Conservation (phyloP, 1,140 invertebrate genomes). For the Dreissena polymorpha region DNA sequence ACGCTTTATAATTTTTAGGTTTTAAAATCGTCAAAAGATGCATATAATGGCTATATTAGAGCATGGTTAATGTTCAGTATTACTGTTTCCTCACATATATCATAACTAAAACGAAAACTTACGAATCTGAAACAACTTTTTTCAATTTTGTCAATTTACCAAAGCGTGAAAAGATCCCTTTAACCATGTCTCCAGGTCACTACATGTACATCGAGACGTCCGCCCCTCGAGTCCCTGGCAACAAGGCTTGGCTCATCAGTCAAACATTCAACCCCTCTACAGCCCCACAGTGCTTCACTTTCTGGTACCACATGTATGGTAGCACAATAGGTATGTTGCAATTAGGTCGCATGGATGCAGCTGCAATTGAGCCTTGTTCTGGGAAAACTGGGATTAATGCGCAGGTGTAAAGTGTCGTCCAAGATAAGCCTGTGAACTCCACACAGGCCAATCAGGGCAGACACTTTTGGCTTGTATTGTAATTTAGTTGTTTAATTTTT, state of each 20-base stretch:
- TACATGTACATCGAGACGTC: conserved; percentile 73
- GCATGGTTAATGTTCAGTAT: too few relatives aligned
- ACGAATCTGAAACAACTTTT: too few relatives aligned
- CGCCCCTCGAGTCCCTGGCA: conserved; percentile 56
- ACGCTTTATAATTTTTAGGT: too few relatives aligned
- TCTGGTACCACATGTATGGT: conserved; percentile 75
- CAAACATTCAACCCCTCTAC: conserved; percentile 53
- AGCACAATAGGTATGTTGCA: conserved; percentile 56
- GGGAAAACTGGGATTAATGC: too few relatives aligned
- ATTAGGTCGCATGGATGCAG: neutral
- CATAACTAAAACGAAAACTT: too few relatives aligned
- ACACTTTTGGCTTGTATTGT: neutral
- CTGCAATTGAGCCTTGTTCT: neutral
- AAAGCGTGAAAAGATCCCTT: too few relatives aligned
- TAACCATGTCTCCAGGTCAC: conserved; percentile 53
- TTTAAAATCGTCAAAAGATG: too few relatives aligned
- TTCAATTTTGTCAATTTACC: too few relatives aligned
- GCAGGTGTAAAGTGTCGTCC: too few relatives aligned
- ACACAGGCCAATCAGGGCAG: neutral
- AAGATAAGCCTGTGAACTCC: too few relatives aligned
- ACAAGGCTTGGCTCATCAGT: conserved; percentile 70
- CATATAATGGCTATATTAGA: too few relatives aligned
- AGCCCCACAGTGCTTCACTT: conserved; percentile 59
- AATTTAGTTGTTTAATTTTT: neutral
- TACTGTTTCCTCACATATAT: too few relatives aligned